Evolutionary conservation across 2,113 vertebrate genomes (phyloP), one percentile per base, ranked within the genome.

Genomic region (Pelodiscus sinensis): DNA sequence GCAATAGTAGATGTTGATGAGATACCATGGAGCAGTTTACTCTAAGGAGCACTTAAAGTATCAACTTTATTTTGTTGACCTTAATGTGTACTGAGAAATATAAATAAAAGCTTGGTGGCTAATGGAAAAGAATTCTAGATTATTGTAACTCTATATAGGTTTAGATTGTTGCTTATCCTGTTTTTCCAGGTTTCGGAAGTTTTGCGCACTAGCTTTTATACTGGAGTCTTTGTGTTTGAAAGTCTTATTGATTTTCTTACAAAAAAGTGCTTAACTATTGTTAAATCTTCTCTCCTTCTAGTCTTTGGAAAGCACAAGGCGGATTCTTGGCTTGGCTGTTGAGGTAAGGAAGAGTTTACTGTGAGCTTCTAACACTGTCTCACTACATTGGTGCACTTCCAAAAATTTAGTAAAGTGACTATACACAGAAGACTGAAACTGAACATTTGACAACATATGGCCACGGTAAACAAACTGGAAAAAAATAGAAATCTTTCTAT

Each of bases 231-330:
- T 15, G 12, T 51, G 65, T 91, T 51, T 77, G 35, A 77, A 24
- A 4, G 38, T 25, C 13, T 50, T 44, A 18, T n/a, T 65, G 31
- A 65, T 65, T 31, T 11, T 65, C 14, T 65, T 65, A 54, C 50
- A 75, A 44, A 85, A 50, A 29, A 54, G 16, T 10, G 44, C 25
- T 54, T 78, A 18, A 51, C 68, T 86, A 44, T 44, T 78, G 55
- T 27, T 52, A 58, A 94, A 92, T 92, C 93, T 91, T 31, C 85
- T 96, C 73, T 95, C 44, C 44, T 91, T 89, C 38, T 97, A 99
- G 99, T 99, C 99, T 77, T 98, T 99, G 98, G 99, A 99, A 97
- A 99, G 99, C 96, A 99, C 99, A 81, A 98, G 99, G 84, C 98
- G 99, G 97, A 99, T 99, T 98, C 98, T 99, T 90, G 98, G 98